A percentile compares a stretch with the other conserved stretches of the same genome.
These are phyloP conservation scores for Euphydryas editha DNA, from an alignment of 2,888 invertebrate species.

Conservation along the genomic window DNA sequence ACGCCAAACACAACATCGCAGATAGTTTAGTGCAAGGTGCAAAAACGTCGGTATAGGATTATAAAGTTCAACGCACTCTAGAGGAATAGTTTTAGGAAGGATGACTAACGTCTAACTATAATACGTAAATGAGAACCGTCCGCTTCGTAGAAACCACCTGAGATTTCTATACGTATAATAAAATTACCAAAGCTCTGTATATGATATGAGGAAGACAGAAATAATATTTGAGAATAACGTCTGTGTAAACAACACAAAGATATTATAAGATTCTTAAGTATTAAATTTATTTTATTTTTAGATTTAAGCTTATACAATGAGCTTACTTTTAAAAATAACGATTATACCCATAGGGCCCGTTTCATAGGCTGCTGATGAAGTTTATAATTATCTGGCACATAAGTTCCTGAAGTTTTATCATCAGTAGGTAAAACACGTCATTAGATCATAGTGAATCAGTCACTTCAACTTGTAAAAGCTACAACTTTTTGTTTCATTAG, in stretches of 20 bases:
- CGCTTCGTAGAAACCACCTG: slow-evolving; percentile 25
- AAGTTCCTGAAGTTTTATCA: too few relatives aligned
- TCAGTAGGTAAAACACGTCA: too few relatives aligned
- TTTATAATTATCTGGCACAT: too few relatives aligned
- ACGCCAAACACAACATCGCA: slow-evolving; percentile 2
- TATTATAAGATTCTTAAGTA: too few relatives aligned
- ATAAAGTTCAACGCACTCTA: slow-evolving; percentile 35
- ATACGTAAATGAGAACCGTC: slow-evolving; percentile 16
- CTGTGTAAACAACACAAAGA: not conserved
- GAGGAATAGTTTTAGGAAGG: slow-evolving; percentile 54
- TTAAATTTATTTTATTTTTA: too few relatives aligned
- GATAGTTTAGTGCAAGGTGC: slow-evolving; percentile 15
- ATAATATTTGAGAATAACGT: not conserved
- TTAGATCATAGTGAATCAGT: too few relatives aligned
- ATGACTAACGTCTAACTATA: slow-evolving; percentile 60
- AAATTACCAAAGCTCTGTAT: not conserved
- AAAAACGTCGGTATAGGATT: slow-evolving; percentile 27
- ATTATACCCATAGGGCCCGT: too few relatives aligned
- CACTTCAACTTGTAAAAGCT: too few relatives aligned
- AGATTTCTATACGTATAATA: slow-evolving; percentile 7
- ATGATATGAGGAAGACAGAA: not conserved
- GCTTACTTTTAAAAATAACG: too few relatives aligned
- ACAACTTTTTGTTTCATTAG: too few relatives aligned
- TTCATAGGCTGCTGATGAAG: too few relatives aligned
- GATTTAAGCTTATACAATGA: too few relatives aligned